These are phyloP conservation scores for Typhlomys cinereus DNA, from an alignment of 2,113 vertebrate genomes.

Conservation along the genomic window DNA sequence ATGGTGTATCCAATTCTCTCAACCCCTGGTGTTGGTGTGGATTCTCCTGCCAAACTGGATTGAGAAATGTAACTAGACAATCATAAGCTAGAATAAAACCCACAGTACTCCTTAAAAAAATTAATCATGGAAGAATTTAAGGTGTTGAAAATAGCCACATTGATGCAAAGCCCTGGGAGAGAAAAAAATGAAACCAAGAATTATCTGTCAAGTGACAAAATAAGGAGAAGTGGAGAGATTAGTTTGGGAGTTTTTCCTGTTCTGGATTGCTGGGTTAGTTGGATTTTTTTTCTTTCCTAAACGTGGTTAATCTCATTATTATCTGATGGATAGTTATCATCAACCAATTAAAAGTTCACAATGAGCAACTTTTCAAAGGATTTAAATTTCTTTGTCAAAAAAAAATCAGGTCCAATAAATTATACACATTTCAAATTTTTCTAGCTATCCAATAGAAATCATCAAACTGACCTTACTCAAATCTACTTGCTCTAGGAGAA, in stretches of 20 bases:
- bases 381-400: constrained; percentile 2
- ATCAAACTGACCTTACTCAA: neutral
- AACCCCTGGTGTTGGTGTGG: too few species aligned
- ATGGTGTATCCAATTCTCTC: too few species aligned
- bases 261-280: neutral
- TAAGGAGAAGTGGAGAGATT: neutral
- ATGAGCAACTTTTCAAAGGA: neutral
- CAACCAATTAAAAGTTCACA: neutral
- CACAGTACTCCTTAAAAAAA: too few species aligned
- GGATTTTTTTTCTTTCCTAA: neutral
- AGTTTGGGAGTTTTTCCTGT: neutral
- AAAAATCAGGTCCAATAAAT: neutral
- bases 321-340: neutral
- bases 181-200: neutral
- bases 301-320: neutral
- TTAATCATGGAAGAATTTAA: neutral
- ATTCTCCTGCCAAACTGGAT: too few species aligned
- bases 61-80: too few species aligned
- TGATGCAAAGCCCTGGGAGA: neutral
- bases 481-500: neutral
- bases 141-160: neutral
- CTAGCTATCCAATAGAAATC: too few species aligned
- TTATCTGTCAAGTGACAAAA: neutral
- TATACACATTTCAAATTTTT: too few species aligned
- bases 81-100: too few species aligned